phyloP scores from a whole-genome alignment of 37 sponge, comb jelly and placozoan genomes.

The Dysidea cf. avara region DNA sequence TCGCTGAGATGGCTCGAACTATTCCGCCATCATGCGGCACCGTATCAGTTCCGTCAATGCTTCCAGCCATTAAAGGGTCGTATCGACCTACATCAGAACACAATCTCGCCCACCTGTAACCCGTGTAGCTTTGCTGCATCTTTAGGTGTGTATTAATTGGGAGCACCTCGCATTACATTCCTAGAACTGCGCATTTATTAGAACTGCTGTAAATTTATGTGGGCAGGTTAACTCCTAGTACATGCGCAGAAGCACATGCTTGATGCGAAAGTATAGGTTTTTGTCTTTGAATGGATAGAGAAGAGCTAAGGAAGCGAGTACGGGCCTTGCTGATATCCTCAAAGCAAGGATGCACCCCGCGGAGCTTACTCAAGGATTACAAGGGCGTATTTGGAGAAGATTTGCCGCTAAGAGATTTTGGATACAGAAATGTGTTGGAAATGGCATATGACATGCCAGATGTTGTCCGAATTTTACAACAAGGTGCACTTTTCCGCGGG shows the following conservation, averaged over 20 bases:
- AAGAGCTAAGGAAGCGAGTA: slow-evolving; percentile 21
- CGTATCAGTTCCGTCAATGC: slow-evolving; percentile 96
- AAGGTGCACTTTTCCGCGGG: slow-evolving; percentile 8
- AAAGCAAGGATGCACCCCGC: slow-evolving; percentile 44
- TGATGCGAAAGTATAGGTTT: too few relatives aligned
- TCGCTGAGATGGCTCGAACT: slow-evolving; percentile 72
- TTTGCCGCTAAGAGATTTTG: slow-evolving; percentile 21
- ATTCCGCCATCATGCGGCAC: slow-evolving; percentile 90
- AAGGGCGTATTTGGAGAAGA: slow-evolving; percentile 7
- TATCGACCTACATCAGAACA: slow-evolving; percentile 63
- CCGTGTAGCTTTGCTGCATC: too few relatives aligned
- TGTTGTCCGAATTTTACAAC: background rate
- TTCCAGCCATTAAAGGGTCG: slow-evolving; percentile 88
- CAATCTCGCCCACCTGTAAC: slow-evolving; percentile 38
- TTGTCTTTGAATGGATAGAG: too few relatives aligned
- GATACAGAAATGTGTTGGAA: slow-evolving; percentile 27
- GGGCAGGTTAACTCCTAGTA: too few relatives aligned
- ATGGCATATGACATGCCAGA: slow-evolving; percentile 32
- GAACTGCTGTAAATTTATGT: too few relatives aligned
- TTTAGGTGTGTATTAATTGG: too few relatives aligned
- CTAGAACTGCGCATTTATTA: too few relatives aligned
- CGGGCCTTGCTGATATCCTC: slow-evolving; percentile 45
- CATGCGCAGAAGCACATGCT: too few relatives aligned
- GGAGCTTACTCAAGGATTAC: slow-evolving; percentile 38
- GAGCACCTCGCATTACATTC: too few relatives aligned